Conservation (phyloP, 2,888 invertebrate species). For the Acholoe squamosa region DNA sequence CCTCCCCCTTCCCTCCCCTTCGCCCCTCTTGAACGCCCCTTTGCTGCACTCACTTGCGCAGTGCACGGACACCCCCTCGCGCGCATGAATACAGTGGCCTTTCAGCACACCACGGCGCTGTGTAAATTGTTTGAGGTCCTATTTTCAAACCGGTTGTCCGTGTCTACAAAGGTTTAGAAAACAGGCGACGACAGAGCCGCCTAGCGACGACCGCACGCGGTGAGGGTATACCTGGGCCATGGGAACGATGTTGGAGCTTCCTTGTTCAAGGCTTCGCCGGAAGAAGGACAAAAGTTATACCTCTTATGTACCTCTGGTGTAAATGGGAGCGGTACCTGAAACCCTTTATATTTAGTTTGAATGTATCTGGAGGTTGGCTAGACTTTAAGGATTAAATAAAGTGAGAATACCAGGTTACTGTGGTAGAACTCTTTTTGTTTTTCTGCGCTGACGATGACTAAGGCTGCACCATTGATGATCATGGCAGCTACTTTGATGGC, state of each 20-base stretch:
- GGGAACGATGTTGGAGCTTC: neutral
- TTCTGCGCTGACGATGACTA: too few species aligned
- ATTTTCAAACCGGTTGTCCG: conserved; percentile 56
- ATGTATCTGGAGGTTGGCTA: neutral
- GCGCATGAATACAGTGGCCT: conserved; percentile 28
- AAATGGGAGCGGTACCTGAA: too few species aligned
- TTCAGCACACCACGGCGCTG: neutral
- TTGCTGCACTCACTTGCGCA: neutral
- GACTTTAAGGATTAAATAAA: neutral
- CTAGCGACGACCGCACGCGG: conserved; percentile 44
- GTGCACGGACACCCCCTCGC: conserved; percentile 9
- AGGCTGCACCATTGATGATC: too few species aligned
- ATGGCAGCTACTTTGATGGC: too few species aligned
- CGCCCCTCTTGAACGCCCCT: conserved; percentile 10
- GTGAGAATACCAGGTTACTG: neutral
- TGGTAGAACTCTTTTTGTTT: too few species aligned
- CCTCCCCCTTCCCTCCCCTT: neutral
- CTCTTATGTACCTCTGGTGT: neutral
- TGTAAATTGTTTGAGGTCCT: conserved; percentile 55
- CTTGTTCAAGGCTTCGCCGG: neutral
- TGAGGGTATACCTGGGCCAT: neutral
- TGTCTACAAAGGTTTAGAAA: conserved; percentile 57
- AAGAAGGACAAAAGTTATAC: neutral
- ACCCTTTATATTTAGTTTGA: too few species aligned
- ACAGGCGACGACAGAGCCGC: conserved; percentile 46